Conservation (phyloP, 1,140 invertebrate genomes). For the Ceratina australensis region DNA sequence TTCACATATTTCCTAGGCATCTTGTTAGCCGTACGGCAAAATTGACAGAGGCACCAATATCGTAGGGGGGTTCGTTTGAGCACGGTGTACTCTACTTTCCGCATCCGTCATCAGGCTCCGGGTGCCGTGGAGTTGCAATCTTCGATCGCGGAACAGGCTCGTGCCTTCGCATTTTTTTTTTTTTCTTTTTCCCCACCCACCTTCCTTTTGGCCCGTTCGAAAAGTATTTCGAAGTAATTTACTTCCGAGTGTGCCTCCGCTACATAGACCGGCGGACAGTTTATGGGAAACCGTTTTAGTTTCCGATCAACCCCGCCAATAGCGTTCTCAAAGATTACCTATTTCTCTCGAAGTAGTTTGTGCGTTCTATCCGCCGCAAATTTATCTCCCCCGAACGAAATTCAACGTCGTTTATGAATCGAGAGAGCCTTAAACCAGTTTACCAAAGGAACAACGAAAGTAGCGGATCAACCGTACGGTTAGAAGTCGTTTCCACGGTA, state of each 20-base stretch:
- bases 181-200: too few relatives aligned
- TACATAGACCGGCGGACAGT: neutral
- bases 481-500: too few relatives aligned
- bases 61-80: neutral
- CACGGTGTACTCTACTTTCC: too few relatives aligned
- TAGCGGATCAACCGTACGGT: too few relatives aligned
- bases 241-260: constrained; percentile 8
- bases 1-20: neutral
- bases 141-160: neutral
- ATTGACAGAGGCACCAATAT: neutral
- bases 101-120: neutral
- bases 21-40: neutral
- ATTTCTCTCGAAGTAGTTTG: neutral
- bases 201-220: constrained; percentile 11
- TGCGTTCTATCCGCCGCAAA: neutral
- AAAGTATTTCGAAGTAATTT: constrained; percentile 47
- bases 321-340: constrained; percentile 17
- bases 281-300: constrained; percentile 19
- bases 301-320: constrained; percentile 7
- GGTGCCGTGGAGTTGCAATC: neutral
- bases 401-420: neutral
- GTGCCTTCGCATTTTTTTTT: neutral
- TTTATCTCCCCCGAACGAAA: neutral
- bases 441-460: too few relatives aligned
- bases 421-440: neutral